These are phyloP conservation scores for Holacanthus passer DNA, from an alignment of 2,113 vertebrate species.

Conservation along the genomic window DNA sequence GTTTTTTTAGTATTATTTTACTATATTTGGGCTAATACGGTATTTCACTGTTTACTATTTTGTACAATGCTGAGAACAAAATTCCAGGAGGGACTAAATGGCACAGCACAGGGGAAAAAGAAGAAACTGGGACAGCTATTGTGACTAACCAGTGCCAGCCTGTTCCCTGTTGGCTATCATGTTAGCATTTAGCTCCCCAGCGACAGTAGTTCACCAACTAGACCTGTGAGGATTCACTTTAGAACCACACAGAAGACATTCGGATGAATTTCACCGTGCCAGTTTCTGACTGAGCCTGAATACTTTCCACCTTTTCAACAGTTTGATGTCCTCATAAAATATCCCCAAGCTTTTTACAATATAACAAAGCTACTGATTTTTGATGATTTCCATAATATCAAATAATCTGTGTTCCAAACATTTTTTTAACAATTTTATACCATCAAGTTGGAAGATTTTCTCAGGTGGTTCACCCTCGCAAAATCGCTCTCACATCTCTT, in stretches of 20 bases:
- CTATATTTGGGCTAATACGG: not conserved
- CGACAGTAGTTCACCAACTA: not conserved
- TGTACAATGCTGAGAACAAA: not conserved
- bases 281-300: not conserved
- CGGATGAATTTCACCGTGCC: not conserved
- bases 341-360: not conserved
- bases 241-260: too few relatives aligned
- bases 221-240: too few relatives aligned
- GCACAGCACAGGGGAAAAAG: not conserved
- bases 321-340: not conserved
- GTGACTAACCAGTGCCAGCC: not conserved
- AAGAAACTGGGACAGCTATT: not conserved
- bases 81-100: not conserved
- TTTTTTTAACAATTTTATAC: not conserved
- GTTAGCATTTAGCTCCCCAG: not conserved
- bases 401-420: not conserved
- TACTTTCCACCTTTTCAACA: not conserved
- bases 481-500: not conserved
- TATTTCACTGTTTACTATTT: too few relatives aligned
- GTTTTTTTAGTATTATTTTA: not conserved
- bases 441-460: not conserved
- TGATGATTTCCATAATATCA: not conserved
- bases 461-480: not conserved
- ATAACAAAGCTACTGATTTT: not conserved
- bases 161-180: not conserved